phyloP scores from a whole-genome alignment of 2,797 vertebrate genomes.

The Allobates femoralis region DNA sequence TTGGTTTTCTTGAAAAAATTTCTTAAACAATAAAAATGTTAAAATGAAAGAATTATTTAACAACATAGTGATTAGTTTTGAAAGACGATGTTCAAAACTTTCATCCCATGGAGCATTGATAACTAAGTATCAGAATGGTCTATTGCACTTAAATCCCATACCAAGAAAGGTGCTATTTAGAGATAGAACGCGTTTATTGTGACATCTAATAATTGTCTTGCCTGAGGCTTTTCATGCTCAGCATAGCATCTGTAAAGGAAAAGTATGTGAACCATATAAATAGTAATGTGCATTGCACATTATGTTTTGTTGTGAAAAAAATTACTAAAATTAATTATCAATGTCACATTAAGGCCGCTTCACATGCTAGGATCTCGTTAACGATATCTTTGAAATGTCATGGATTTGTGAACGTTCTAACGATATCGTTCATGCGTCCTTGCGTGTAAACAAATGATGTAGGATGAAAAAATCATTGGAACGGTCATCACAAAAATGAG shows the following conservation, averaged over 20 bases:
- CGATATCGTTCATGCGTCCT: no score
- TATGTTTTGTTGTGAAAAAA: background rate
- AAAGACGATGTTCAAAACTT: background rate
- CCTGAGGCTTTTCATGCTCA: background rate
- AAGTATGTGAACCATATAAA: background rate
- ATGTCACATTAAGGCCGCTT: background rate
- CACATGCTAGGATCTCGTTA: no score
- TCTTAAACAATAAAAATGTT: background rate
- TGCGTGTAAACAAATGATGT: no score
- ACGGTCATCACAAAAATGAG: no score
- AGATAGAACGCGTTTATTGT: background rate
- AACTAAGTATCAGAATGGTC: background rate
- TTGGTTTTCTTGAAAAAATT: background rate
- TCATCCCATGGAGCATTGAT: background rate
- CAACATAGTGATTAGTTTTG: background rate
- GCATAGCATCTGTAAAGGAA: conserved; percentile 2
- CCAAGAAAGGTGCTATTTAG: background rate
- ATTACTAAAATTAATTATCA: background rate
- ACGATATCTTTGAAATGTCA: no score
- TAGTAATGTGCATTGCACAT: background rate
- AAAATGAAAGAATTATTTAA: background rate
- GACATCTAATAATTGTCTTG: background rate
- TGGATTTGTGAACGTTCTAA: no score
- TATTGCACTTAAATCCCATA: background rate
- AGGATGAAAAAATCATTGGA: no score